These are phyloP conservation scores for Gambusia affinis DNA, from an alignment of 2,113 vertebrate genomes.

Conservation along the genomic window DNA sequence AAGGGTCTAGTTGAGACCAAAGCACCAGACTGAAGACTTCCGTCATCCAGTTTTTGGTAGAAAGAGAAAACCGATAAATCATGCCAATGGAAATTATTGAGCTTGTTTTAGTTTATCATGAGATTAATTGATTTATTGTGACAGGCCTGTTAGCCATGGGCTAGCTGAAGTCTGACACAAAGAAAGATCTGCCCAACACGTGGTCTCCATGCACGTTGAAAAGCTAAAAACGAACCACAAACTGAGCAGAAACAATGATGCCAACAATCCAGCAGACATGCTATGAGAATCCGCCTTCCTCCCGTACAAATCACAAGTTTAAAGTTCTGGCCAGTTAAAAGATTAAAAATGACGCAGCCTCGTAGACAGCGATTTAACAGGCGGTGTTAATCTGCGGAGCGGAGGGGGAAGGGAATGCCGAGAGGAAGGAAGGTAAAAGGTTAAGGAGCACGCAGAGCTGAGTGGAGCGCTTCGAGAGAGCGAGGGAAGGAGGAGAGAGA, in stretches of 20 bases:
- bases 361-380: conserved; percentile 24
- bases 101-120: too few relatives aligned
- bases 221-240: background rate
- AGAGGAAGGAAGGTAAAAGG: conserved; percentile 63
- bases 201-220: conserved; percentile 57
- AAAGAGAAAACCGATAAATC: too few relatives aligned
- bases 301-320: background rate
- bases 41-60: too few relatives aligned
- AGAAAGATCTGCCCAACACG: conserved; percentile 59
- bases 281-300: background rate
- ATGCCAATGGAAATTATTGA: too few relatives aligned
- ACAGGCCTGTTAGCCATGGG: background rate
- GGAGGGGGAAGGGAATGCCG: conserved; percentile 15
- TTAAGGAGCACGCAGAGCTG: conserved; percentile 49
- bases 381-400: conserved; percentile 20
- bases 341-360: background rate
- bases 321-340: background rate
- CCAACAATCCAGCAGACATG: background rate
- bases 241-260: background rate
- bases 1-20: too few relatives aligned
- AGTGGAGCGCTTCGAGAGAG: conserved; percentile 32
- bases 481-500: background rate
- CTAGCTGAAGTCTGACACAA: conserved; percentile 32
- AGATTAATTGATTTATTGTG: too few relatives aligned
- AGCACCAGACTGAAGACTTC: too few relatives aligned